A percentile compares a stretch with the other conserved stretches of the same genome.
phyloP scores from a whole-genome alignment of 2,113 vertebrate species.

The Stigmatopora nigra region DNA sequence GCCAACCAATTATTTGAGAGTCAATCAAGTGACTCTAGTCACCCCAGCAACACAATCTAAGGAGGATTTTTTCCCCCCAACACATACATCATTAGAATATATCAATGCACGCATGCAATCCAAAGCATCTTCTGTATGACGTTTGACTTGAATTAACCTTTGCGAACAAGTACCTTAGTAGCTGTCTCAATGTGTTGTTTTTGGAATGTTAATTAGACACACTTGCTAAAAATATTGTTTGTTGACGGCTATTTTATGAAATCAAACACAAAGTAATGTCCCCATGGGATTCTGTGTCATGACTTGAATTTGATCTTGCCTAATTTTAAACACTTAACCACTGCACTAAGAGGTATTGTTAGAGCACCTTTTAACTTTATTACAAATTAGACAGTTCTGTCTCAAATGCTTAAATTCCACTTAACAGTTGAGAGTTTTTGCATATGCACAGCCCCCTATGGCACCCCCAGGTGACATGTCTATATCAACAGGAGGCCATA shows the following conservation, averaged over 20 bases:
- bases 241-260: not conserved
- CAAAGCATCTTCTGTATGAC: not conserved
- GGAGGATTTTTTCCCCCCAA: conserved; percentile 3
- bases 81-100: not conserved
- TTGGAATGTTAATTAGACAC: not conserved
- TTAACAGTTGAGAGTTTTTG: too few relatives aligned
- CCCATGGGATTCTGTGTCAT: not conserved
- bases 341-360: too few relatives aligned
- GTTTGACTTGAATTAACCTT: not conserved
- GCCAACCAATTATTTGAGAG: conserved; percentile 6
- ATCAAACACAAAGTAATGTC: not conserved
- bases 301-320: not conserved
- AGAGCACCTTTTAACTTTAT: too few relatives aligned
- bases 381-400: too few relatives aligned
- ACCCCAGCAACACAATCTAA: not conserved
- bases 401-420: too few relatives aligned
- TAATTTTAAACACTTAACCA: too few relatives aligned
- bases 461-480: too few relatives aligned
- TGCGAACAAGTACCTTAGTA: not conserved
- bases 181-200: not conserved
- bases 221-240: not conserved
- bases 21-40: not conserved
- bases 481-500: not conserved
- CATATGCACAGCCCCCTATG: too few relatives aligned
- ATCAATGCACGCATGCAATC: not conserved